A percentile compares a stretch with the other conserved stretches of the same genome.
These are phyloP conservation scores for Pteronura brasiliensis DNA, from an alignment of 2,113 vertebrate genomes.

Conservation along the genomic window DNA sequence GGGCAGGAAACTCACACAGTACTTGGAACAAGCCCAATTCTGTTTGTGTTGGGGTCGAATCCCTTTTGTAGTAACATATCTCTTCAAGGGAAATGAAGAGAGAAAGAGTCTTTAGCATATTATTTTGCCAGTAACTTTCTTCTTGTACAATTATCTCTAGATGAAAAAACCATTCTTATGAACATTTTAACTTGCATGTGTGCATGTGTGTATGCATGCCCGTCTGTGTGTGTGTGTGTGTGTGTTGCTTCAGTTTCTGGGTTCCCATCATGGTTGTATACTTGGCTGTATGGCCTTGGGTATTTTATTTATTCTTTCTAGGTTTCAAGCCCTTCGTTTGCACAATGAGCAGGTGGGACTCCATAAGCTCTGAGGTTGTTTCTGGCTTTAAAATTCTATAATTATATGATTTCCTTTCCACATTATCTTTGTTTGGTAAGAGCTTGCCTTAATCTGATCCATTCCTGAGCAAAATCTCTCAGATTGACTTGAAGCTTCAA, in stretches of 20 bases:
- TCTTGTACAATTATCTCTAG: neutral
- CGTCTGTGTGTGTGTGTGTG: rapidly evolving
- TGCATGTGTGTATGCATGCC: rapidly evolving
- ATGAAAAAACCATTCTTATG: neutral
- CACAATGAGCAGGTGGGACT: conserved; percentile 41
- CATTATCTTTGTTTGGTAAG: conserved; percentile 75
- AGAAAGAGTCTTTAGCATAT: neutral
- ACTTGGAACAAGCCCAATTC: neutral
- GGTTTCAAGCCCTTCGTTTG: conserved; percentile 48
- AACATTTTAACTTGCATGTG: neutral
- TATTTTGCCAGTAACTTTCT: neutral
- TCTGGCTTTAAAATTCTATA: conserved; percentile 69
- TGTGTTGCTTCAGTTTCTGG: neutral
- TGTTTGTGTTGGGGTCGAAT: neutral
- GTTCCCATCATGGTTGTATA: neutral
- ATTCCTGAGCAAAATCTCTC: conserved; percentile 65
- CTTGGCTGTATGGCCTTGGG: neutral
- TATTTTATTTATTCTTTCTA: conserved; percentile 30
- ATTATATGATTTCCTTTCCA: conserved; percentile 66
- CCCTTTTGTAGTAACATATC: neutral
- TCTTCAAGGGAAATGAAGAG: neutral
- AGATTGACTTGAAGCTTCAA: conserved; percentile 56
- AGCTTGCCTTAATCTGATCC: conserved; percentile 68
- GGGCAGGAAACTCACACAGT: neutral
- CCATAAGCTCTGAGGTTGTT: conserved; percentile 55